Evolutionary conservation across 2,888 invertebrate species (phyloP).

Genomic region (Nomada fucata): DNA sequence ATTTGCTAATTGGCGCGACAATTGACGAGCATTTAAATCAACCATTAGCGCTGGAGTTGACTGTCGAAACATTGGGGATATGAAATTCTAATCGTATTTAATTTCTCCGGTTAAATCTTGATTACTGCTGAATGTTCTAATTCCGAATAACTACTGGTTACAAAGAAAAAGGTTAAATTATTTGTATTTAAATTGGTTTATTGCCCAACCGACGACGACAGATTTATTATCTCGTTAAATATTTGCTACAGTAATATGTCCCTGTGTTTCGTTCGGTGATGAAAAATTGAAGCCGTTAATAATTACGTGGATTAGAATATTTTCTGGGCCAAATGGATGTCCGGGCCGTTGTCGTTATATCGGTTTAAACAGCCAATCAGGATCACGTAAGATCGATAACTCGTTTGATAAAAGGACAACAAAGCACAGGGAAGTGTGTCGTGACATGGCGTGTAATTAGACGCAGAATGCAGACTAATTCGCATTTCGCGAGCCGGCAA

Average conservation of each 20-base stretch:
- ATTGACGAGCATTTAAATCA: not conserved
- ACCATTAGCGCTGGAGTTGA: not conserved
- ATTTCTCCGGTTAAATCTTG: not conserved
- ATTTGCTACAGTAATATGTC: not conserved
- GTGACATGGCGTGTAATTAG: constrained; percentile 3
- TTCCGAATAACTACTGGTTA: not conserved
- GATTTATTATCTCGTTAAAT: not conserved
- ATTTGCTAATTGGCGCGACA: not conserved
- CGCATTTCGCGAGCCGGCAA: constrained; percentile 21
- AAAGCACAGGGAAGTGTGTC: constrained; percentile 24
- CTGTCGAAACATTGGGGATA: not conserved
- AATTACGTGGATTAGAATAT: too few species aligned
- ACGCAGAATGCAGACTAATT: not conserved
- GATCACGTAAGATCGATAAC: constrained; percentile 25
- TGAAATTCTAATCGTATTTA: not conserved
- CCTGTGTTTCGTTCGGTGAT: not conserved
- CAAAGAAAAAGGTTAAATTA: not conserved
- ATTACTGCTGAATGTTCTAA: not conserved
- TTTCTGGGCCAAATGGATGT: not conserved
- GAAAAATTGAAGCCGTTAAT: too few species aligned
- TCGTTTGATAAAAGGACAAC: not conserved
- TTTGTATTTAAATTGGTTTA: not conserved
- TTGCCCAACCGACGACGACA: too few species aligned
- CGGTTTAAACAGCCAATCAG: constrained; percentile 18
- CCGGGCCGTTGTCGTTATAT: not conserved